Evolutionary conservation across 2,888 invertebrate genomes (phyloP), one percentile per base, ranked within the genome.

Genomic region (Hypomecis atomaria): DNA sequence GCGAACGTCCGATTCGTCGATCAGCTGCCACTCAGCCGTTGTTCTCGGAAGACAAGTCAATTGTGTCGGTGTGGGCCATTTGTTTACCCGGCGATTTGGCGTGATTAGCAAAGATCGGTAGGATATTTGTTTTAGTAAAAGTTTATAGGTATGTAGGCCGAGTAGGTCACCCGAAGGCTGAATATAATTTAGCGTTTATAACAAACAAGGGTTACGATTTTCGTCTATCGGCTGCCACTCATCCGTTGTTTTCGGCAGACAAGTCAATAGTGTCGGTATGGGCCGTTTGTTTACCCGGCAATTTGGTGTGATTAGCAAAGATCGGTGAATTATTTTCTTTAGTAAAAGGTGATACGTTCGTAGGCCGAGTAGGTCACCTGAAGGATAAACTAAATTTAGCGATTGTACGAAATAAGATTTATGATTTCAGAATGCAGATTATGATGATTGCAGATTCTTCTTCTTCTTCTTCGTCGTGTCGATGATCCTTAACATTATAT

Each of bases 181-280:
- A n/a, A n/a, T n/a, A n/a, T n/a, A n/a, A n/a, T n/a, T n/a, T n/a
- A n/a, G n/a, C n/a, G n/a, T n/a, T n/a, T n/a, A n/a, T n/a, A n/a
- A n/a, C n/a, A n/a, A n/a, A n/a, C n/a, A n/a, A n/a, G n/a, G n/a
- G n/a, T n/a, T n/a, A n/a, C n/a, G n/a, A n/a, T n/a, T n/a, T 78
- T 74, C 71, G 76, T 76, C 76, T 68, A 78, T 81, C 79, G 75
- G 74, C 79, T 76, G 81, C 77, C 79, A 73, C 67, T 74, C 71
- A 76, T 48, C 65, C 65, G 33, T 57, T 49, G 36, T 72, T 70
- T 70, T 69, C 49, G 62, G 69, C 70, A 72, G 64, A 61, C 61
- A 56, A 52, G 49, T 58, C 49, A 47, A 44, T 65, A 47, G 64
- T 61, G 52, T 70, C 53, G 61, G 66, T 62, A 60, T 70, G 10